These are phyloP conservation scores for Netelia melanura DNA, from an alignment of 2,888 invertebrate species.

Conservation along the genomic window DNA sequence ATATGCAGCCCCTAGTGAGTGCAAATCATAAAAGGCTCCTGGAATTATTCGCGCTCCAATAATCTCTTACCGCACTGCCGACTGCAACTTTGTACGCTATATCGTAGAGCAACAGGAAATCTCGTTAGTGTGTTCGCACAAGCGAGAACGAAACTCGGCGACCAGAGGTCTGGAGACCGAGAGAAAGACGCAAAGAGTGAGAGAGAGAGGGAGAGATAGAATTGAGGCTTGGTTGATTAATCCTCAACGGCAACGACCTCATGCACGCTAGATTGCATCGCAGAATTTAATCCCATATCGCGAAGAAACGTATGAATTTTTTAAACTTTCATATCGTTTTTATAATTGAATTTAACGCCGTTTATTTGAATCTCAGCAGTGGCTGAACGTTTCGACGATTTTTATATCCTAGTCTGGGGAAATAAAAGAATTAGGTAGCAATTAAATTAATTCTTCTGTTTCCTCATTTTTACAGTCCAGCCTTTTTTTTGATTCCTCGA, in stretches of 20 bases:
- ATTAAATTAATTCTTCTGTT: neutral
- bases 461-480: too few relatives aligned
- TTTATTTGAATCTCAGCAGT: neutral
- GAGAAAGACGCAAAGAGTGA: neutral
- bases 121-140: slow-evolving; percentile 56
- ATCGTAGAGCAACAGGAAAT: slow-evolving; percentile 50
- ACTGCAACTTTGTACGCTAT: slow-evolving; percentile 51
- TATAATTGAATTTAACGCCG: neutral
- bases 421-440: neutral
- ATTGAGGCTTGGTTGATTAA: slow-evolving; percentile 27
- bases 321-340: slow-evolving; percentile 16
- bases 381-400: neutral
- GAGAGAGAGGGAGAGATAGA: neutral
- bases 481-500: too few relatives aligned
- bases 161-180: neutral
- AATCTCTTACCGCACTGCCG: slow-evolving; percentile 52
- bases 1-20: slow-evolving; percentile 5
- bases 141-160: slow-evolving; percentile 51
- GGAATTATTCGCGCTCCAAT: slow-evolving; percentile 64
- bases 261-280: slow-evolving; percentile 33
- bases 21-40: slow-evolving; percentile 57
- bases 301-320: neutral
- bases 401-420: neutral
- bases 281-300: slow-evolving; percentile 40
- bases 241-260: slow-evolving; percentile 26